Evolutionary conservation across 2,888 invertebrate genomes (phyloP).

Genomic region (Liposcelis brunnea): DNA sequence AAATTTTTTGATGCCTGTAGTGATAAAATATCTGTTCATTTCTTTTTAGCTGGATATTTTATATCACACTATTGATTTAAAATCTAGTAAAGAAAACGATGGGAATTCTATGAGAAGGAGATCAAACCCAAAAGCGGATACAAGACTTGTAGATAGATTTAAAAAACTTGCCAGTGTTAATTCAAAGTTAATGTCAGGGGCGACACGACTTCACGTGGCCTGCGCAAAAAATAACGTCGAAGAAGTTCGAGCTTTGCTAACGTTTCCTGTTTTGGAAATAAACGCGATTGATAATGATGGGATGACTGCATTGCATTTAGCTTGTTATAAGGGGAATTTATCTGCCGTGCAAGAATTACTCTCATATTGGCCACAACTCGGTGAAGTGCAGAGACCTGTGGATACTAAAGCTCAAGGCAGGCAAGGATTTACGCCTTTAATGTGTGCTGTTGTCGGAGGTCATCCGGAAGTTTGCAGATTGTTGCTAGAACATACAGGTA

Average conservation of each 20-base stretch:
- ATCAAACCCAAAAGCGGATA: background rate
- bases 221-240: background rate
- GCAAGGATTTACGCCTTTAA: background rate
- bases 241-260: background rate
- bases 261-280: background rate
- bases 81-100: too few species aligned
- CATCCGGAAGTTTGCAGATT: background rate
- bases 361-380: background rate
- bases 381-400: background rate
- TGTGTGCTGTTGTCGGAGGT: background rate
- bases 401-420: background rate
- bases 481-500: slow-evolving; percentile 5
- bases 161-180: background rate
- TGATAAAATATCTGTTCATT: too few species aligned
- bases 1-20: too few species aligned
- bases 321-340: background rate
- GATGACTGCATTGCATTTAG: background rate
- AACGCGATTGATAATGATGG: background rate
- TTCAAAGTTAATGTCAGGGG: background rate
- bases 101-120: too few species aligned
- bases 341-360: background rate
- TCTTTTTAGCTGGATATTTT: too few species aligned
- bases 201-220: background rate
- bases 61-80: too few species aligned
- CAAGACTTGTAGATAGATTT: background rate